Evolutionary conservation across 2,797 vertebrate genomes (phyloP), one percentile per base, ranked within the genome.

Genomic region (Petrocephalus schoutedeni): DNA sequence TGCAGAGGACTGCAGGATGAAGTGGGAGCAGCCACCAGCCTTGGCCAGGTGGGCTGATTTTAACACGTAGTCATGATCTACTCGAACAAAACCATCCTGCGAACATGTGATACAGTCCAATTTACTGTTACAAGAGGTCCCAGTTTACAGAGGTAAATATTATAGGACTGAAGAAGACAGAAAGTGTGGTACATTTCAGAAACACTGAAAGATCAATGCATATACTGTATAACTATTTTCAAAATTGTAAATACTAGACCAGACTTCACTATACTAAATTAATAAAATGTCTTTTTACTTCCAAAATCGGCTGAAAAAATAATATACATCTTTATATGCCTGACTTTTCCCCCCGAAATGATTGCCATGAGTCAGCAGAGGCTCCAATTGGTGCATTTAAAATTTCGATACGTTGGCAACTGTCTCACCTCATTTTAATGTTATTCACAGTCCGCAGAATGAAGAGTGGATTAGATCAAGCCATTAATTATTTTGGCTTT

Each of bases 401-500:
- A 91, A 85, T 86, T 88, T 86, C 59, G 88, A 77, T 85, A 89
- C 89, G 86, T 89, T 88, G 86, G 86, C 14, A 90, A 88, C 89
- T 89, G 82, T 91, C 6, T 89, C 83, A 89, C 89, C 88, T 90
- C 89, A 89, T 90, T 89, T 89, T 89, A 91, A 90, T 93, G 90
- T 91, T 88, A 96, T 96, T 96, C 95, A 94, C 91, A 91, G 93
- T 94, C 91, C 91, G 93, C 87, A 94, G 94, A 96, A 91, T 95
- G 95, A 95, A 95, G 95, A 95, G 96, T 95, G 96, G 95, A 97
- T 97, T 97, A 97, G 96, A 95, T 92, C 91, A 94, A 96, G 94
- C 95, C 95, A 94, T 95, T 96, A 96, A 97, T 97, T 97, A 97
- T 96, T 96, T 95, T 96, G 96, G 95, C 96, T 96, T 97, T 96